These are phyloP conservation scores for Anthoscopus minutus DNA, from an alignment of 2,113 vertebrate species.

Conservation along the genomic window DNA sequence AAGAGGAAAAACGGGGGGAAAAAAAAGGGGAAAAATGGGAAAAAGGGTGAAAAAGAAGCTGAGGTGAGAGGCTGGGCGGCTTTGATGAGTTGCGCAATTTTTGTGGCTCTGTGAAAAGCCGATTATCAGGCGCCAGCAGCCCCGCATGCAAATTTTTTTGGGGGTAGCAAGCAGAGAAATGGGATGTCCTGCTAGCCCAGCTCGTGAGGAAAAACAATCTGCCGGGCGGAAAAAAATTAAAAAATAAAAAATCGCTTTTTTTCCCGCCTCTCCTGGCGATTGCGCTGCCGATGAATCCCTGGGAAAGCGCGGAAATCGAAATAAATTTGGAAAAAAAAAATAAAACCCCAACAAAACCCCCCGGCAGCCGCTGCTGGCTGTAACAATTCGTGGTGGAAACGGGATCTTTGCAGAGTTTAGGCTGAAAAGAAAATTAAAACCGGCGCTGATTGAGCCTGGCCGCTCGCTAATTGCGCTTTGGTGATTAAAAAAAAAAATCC, in stretches of 20 bases:
- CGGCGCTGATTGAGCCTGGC: neutral
- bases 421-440: neutral
- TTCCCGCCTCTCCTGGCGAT: neutral
- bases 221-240: neutral
- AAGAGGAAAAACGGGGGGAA: no score
- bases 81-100: slow-evolving; percentile 21
- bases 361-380: rapidly evolving
- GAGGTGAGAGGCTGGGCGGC: neutral
- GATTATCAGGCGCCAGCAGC: neutral
- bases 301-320: neutral
- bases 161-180: neutral
- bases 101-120: neutral
- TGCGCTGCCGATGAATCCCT: neutral
- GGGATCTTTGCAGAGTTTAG: neutral
- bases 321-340: no score
- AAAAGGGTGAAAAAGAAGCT: no score
- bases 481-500: neutral
- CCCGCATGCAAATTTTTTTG: neutral
- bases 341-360: neutral
- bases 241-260: neutral
- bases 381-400: neutral
- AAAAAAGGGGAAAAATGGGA: no score
- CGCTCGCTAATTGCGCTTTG: neutral
- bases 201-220: neutral
- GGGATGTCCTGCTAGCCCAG: neutral